Evolutionary conservation across 2,113 vertebrate genomes (phyloP).

Genomic region (Chinchilla lanigera): DNA sequence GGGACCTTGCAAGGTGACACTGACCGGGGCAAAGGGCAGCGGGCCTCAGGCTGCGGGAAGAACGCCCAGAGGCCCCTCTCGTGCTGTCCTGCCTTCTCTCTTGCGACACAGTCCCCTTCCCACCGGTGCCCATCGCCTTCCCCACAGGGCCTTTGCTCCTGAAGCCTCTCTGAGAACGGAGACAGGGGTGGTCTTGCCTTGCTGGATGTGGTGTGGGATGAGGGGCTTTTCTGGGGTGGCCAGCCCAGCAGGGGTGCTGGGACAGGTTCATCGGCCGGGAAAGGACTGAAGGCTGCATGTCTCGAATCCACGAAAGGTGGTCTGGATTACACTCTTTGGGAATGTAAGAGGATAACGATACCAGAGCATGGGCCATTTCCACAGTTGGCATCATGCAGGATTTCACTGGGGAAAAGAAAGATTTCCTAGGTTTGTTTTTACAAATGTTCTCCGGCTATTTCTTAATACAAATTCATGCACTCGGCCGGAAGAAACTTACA

Average conservation of each 20-base stretch:
- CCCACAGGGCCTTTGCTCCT: background rate
- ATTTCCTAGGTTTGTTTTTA: background rate
- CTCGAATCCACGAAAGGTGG: too few species aligned
- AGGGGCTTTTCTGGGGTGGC: too few species aligned
- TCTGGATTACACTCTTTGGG: accelerated
- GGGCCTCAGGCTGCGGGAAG: background rate
- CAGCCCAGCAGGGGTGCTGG: background rate
- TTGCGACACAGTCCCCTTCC: background rate
- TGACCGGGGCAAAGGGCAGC: background rate
- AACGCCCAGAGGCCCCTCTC: background rate
- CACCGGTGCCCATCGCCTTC: background rate
- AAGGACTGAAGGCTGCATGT: background rate
- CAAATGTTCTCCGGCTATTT: background rate
- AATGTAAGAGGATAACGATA: background rate
- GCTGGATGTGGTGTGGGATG: accelerated
- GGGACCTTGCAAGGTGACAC: background rate
- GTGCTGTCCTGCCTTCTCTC: background rate
- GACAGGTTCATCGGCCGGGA: too few species aligned
- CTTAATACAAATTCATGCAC: background rate
- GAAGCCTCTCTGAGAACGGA: background rate
- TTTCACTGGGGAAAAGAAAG: background rate
- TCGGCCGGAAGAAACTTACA: background rate
- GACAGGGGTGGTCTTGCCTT: background rate
- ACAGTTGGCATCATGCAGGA: too few species aligned
- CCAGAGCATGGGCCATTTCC: background rate